Base-by-base conservation (phyloP, 2,888 invertebrate species). In the Hirudinaria manillensis region DNA sequence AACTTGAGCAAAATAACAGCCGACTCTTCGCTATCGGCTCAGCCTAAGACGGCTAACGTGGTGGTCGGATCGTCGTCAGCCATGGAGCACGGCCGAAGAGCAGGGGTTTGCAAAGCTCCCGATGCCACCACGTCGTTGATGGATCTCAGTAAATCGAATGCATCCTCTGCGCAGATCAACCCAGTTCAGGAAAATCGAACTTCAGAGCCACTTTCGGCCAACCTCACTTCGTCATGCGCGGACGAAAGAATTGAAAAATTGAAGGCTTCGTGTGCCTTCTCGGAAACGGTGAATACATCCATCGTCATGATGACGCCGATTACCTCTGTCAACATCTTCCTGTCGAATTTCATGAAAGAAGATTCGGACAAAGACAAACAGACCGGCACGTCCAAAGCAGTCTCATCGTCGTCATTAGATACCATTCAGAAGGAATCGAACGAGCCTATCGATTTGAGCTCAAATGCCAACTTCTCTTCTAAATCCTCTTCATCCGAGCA, bases 1-100 rank as follows among this genome's bases (percentile, higher is more conserved):
- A 82, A 84, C 78, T 83, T 84, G 55, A 83, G 83, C 78, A 79
- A 80, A 76, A 78, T 83, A 13, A 79, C 80, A 0, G 56, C 55
- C n/a, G 56, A 74, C 21, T 34, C 65, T 19, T 34, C 38, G 4
- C 6, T 16, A 24, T 27, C 27, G 0, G 45, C 45, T 45, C 45
- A 45, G 16, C 45, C 45, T 10, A 45, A 45, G 45, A 45, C 45
- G 1, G 19, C 29, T 21, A 34, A 32, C 29, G 68, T 38, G 27
- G 70, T 27, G 70, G 67, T n/a, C 21, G 67, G 67, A 19, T 36
- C 56, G 24, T 21, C 45, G 34, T 71, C 71, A 71, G 34, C 24
- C 2, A 51, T 51, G 38, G 38, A 27, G 24, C 45, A 38, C 71
- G 71, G 10, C 29, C 16, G 73, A 24, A 27, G 24, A 27, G 45